Base-by-base conservation (phyloP, 2,888 invertebrate species). In the Leptopilina drosophilae region DNA sequence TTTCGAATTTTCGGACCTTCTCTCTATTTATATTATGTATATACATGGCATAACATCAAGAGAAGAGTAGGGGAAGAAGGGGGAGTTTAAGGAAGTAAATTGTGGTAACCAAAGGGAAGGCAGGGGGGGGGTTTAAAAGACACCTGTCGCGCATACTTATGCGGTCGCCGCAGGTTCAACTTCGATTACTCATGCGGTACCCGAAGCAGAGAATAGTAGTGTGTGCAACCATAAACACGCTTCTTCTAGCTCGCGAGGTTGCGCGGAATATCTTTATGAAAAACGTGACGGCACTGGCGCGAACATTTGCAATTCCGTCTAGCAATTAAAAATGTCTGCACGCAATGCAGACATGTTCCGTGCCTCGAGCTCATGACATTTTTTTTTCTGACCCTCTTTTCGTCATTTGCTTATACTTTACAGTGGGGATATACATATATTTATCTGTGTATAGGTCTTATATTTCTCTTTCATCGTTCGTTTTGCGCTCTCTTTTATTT, bases 261-360 rank as follows among this genome's bases (percentile, higher is more conserved):
- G 20, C 20, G 49, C 49, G 67, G 49, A 49, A 67, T 67, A 49
- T 67, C 76, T 73, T 46, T 15, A 11, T 75, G 69, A 33, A 77
- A 65, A 79, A 69, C 33, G 65, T 59, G 65, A 67, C 69, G 53
- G 64, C 76, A 42, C 40, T 46, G 69, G 76, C 77, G 78, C 20
- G 80, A 82, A 82, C 83, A 86, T 86, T 87, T 87, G 84, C 87
- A 82, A 84, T 86, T 86, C 84, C 83, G 79, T 77, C 79, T 67
- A 80, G 82, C 84, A 84, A 87, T 87, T 87, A 89, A 88, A 87
- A 87, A 85, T 83, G 86, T 87, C 86, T 84, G 85, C 89, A 87
- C 88, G 88, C 88, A 85, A 89, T 81, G 76, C 76, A 77, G 77
- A 82, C 83, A 81, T 82, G 82, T 81, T 80, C 83, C 82, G 82